A percentile compares a stretch with the other conserved stretches of the same genome.
These are phyloP conservation scores for Opisthograptis luteolata DNA, from an alignment of 2,888 invertebrate genomes.

Conservation along the genomic window DNA sequence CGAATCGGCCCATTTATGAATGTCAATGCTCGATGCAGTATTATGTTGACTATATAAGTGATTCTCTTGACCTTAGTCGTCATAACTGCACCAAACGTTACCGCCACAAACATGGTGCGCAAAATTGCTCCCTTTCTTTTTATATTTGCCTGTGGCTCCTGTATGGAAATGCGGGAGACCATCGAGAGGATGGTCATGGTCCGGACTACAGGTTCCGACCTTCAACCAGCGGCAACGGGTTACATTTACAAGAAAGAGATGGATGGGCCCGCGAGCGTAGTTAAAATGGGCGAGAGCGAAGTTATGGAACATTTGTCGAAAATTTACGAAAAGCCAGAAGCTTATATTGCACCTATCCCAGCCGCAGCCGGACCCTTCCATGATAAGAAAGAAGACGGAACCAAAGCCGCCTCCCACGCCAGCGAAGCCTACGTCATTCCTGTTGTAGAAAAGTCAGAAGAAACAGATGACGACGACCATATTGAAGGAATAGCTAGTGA, in stretches of 20 bases:
- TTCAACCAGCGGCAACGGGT: conserved; percentile 84
- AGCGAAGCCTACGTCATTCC: conserved; percentile 63
- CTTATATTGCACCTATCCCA: conserved; percentile 62
- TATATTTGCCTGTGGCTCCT: conserved; percentile 52
- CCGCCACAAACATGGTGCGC: conserved; percentile 66
- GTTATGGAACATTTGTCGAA: conserved; percentile 73
- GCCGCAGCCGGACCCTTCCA: conserved; percentile 58
- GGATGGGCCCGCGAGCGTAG: conserved; percentile 75
- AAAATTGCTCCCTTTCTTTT: conserved; percentile 54
- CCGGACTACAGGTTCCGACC: conserved; percentile 82
- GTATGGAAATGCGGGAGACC: conserved; percentile 78
- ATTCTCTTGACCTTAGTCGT: conserved; percentile 68
- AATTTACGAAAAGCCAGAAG: conserved; percentile 63
- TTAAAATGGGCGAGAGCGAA: conserved; percentile 74
- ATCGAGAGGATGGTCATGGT: conserved; percentile 83
- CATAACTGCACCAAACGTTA: conserved; percentile 63
- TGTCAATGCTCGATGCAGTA: conserved; percentile 71
- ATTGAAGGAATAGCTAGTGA: conserved; percentile 65
- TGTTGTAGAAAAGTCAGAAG: conserved; percentile 64
- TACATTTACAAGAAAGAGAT: conserved; percentile 82
- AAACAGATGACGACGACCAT: conserved; percentile 49
- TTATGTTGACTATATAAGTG: conserved; percentile 77
- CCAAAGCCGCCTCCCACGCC: conserved; percentile 56
- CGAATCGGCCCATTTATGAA: conserved; percentile 74
- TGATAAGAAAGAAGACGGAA: conserved; percentile 56